Evolutionary conservation across 2,888 invertebrate species (phyloP).

Genomic region (Eupithecia centaureata): DNA sequence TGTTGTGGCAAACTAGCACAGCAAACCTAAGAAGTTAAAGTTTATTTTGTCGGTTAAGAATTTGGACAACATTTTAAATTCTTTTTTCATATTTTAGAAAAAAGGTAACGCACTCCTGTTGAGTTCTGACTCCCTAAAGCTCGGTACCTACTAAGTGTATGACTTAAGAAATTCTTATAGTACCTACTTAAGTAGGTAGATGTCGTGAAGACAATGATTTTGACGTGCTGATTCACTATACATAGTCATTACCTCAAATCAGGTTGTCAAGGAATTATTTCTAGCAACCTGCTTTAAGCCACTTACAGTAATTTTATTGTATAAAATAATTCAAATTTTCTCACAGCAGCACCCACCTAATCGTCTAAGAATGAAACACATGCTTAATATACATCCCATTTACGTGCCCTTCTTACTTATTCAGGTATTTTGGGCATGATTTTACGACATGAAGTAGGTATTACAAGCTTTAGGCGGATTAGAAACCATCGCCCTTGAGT

Average conservation of each 20-base stretch:
- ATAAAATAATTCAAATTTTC: too few relatives aligned
- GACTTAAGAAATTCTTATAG: background rate
- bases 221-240: background rate
- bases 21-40: too few relatives aligned
- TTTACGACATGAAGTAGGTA: slow-evolving; percentile 27
- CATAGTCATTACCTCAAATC: background rate
- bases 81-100: background rate
- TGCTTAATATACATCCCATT: slow-evolving; percentile 23
- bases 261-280: too few relatives aligned
- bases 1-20: too few relatives aligned
- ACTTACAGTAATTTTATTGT: too few relatives aligned
- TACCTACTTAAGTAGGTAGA: too few relatives aligned
- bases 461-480: slow-evolving; percentile 29
- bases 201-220: background rate
- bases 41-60: background rate
- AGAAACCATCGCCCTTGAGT: slow-evolving; percentile 15
- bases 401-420: slow-evolving; percentile 29
- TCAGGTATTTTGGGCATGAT: slow-evolving; percentile 24
- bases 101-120: background rate
- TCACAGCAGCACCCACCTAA: too few relatives aligned
- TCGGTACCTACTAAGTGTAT: too few relatives aligned
- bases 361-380: slow-evolving; percentile 13
- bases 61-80: background rate
- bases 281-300: too few relatives aligned
- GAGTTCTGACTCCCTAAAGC: background rate